A percentile compares a stretch with the other conserved stretches of the same genome.
These are phyloP conservation scores for Plectropomus leopardus DNA, from an alignment of 2,113 vertebrate genomes.

Conservation along the genomic window DNA sequence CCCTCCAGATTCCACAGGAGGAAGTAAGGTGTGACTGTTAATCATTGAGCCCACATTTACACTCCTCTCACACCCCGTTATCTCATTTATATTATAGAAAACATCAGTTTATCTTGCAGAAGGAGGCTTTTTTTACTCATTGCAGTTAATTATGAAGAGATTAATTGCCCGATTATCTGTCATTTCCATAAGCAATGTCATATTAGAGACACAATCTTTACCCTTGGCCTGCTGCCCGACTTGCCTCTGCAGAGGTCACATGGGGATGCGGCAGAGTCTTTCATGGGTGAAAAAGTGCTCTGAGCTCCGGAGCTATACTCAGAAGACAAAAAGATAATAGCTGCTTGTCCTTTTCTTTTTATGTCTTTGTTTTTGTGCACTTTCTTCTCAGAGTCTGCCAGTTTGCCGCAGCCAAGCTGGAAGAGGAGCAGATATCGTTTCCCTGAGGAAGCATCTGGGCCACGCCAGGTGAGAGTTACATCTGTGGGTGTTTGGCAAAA, in stretches of 20 bases:
- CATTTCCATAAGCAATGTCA: slow-evolving; percentile 39
- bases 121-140: slow-evolving; percentile 14
- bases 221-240: slow-evolving; percentile 43
- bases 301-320: slow-evolving; percentile 17
- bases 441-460: slow-evolving; percentile 75
- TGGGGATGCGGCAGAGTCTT: slow-evolving; percentile 27
- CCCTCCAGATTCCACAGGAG: slow-evolving; percentile 67
- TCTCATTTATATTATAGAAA: slow-evolving; percentile 30
- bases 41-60: slow-evolving; percentile 33
- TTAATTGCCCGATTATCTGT: slow-evolving; percentile 49
- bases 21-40: slow-evolving; percentile 64
- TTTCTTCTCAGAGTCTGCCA: slow-evolving; percentile 49
- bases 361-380: not conserved
- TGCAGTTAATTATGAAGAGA: slow-evolving; percentile 52
- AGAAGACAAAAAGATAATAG: slow-evolving; percentile 12
- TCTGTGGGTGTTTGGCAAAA: slow-evolving; percentile 31
- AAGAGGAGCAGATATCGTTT: slow-evolving; percentile 71
- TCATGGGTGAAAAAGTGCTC: slow-evolving; percentile 18
- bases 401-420: slow-evolving; percentile 41
- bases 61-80: slow-evolving; percentile 24
- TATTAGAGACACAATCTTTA: slow-evolving; percentile 35
- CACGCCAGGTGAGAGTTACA: slow-evolving; percentile 80
- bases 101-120: slow-evolving; percentile 29
- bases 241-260: slow-evolving; percentile 48
- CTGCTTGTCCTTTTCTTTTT: slow-evolving; percentile 35